Evolutionary conservation across 2,113 vertebrate genomes (phyloP), one percentile per base, ranked within the genome.

Genomic region (Neolamprologus devosi): DNA sequence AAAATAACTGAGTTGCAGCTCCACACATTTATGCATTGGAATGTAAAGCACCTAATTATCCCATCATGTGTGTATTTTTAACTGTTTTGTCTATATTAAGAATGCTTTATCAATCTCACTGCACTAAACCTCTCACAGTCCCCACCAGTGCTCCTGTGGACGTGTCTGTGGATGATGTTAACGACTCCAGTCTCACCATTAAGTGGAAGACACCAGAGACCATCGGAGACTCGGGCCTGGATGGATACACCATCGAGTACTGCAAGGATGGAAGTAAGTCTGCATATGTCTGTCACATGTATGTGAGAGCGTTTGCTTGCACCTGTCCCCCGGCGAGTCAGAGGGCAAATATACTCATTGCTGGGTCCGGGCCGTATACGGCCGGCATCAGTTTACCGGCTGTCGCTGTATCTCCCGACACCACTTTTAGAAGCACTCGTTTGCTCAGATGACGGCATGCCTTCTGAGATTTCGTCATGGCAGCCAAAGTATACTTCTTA

Each of bases 251-350:
- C 33, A 78, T 99, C 63, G 98, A 99, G 89, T 95, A 97, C 94
- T 92, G 97, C 96, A 96, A 97, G 91, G 97, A 98, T 88, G 98
- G 98, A 96, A 97, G 98, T 99, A 95, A 93, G 97, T 93, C 65
- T 57, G 28, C 13, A n/a, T 40, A 5, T 35, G 78, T 47, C 10
- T 49, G 40, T 21, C 33, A 30, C 49, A 17, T 85, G 88, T 85
- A 21, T 81, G 58, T 88, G 82, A 63, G 70, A 11, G 13, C 6
- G 47, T 7, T 47, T 33, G 47, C 37, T 89, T 90, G 95, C 96
- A 96, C 94, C 96, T 96, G 96, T 96, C 94, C 17, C 17, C 26
- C 55, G 2, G 81, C 84, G 90, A 91, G 94, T 95, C 95, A 94
- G 53, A 88, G 90, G 94, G 84, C 88, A 95, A 88, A 94, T 91